Percentiles rank a stretch among this genome's conserved stretches.
phyloP scores from a whole-genome alignment of 2,797 vertebrate genomes.

The Cheirogaleus major region DNA sequence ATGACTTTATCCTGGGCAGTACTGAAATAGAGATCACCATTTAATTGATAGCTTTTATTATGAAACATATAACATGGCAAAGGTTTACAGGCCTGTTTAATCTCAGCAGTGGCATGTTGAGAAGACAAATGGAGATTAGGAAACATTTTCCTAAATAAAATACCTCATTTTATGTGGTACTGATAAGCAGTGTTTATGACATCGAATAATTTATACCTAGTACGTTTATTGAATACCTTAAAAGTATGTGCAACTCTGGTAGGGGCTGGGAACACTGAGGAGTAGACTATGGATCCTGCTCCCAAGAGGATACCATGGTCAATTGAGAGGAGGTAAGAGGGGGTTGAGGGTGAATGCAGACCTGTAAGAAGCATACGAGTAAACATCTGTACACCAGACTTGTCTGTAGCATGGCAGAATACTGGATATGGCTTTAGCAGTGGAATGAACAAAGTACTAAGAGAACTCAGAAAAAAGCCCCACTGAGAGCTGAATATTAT shows the following conservation, averaged over 20 bases:
- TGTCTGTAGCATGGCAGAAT: neutral
- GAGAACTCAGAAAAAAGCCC: neutral
- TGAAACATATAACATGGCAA: constrained; percentile 1
- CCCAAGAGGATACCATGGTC: neutral
- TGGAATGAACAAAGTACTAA: neutral
- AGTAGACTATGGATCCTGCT: neutral
- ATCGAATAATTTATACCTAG: constrained; percentile 23
- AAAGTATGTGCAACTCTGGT: neutral
- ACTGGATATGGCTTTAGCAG: neutral
- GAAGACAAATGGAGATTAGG: constrained; percentile 27
- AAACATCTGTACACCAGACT: neutral
- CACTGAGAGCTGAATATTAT: neutral
- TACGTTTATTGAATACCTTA: constrained; percentile 21
- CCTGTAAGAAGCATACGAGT: neutral
- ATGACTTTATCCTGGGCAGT: neutral
- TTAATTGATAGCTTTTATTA: constrained; percentile 38
- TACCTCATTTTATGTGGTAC: constrained; percentile 42
- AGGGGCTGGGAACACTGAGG: neutral
- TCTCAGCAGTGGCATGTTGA: constrained; percentile 29
- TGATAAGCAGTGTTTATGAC: constrained; percentile 33
- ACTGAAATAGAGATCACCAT: neutral
- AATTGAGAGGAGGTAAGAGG: neutral
- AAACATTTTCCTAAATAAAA: constrained; percentile 64
- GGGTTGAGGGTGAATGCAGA: neutral
- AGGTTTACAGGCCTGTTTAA: constrained; percentile 26